A percentile compares a stretch with the other conserved stretches of the same genome.
These are phyloP conservation scores for Ischnura elegans DNA, from an alignment of 2,888 invertebrate species.

Conservation along the genomic window DNA sequence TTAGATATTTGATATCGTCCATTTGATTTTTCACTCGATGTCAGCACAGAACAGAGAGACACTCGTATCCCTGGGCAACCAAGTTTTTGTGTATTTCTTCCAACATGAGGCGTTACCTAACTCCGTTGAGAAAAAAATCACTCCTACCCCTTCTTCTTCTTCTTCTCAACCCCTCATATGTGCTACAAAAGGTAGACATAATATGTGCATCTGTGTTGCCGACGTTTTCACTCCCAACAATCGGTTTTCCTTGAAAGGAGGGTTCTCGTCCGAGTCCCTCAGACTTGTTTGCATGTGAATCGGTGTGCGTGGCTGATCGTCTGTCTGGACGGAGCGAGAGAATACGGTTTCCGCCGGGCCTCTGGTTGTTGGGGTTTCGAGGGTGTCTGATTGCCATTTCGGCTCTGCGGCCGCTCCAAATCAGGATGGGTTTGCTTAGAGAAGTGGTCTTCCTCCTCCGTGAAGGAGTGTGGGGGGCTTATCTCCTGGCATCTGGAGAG, in stretches of 20 bases:
- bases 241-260: background rate
- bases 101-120: too few relatives aligned
- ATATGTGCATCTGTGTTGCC: too few relatives aligned
- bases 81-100: too few relatives aligned
- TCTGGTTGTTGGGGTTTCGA: background rate
- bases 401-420: background rate
- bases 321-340: background rate
- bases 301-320: background rate
- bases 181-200: too few relatives aligned
- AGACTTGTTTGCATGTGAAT: background rate
- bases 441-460: background rate
- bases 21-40: too few relatives aligned
- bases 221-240: too few relatives aligned
- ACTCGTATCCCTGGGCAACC: too few relatives aligned
- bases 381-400: background rate
- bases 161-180: too few relatives aligned
- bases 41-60: too few relatives aligned
- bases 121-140: too few relatives aligned
- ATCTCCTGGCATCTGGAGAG: background rate
- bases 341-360: constrained; percentile 22
- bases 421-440: background rate
- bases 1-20: too few relatives aligned
- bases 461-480: background rate
- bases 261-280: background rate
- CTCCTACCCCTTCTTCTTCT: too few relatives aligned